Conservation (phyloP, 2,113 vertebrate genomes). For the Platichthys stellatus region DNA sequence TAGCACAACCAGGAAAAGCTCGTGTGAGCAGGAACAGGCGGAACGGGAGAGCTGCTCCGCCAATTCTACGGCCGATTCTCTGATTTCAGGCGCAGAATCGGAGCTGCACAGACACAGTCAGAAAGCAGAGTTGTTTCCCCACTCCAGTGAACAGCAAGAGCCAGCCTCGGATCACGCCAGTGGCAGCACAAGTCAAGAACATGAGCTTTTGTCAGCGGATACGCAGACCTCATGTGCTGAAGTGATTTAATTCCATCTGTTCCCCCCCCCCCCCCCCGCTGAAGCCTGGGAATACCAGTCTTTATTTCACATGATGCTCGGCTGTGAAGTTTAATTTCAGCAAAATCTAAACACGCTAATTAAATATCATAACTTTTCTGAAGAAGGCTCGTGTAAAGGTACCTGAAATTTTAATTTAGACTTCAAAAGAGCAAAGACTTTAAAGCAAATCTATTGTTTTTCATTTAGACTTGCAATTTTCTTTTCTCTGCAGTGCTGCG, state of each 20-base stretch:
- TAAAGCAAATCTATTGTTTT: constrained; percentile 90
- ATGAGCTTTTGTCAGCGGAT: constrained; percentile 67
- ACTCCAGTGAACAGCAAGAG: constrained; percentile 47
- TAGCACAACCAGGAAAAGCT: constrained; percentile 65
- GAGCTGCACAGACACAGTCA: constrained; percentile 38
- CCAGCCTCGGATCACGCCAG: constrained; percentile 51
- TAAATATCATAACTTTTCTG: constrained; percentile 86
- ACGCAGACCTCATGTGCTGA: constrained; percentile 54
- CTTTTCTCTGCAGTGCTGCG: constrained; percentile 73
- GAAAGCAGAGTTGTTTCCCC: constrained; percentile 57
- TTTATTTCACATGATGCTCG: constrained; percentile 73
- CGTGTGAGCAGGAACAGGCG: constrained; percentile 58
- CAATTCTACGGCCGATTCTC: constrained; percentile 51
- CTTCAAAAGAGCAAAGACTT: constrained; percentile 86
- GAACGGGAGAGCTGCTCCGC: constrained; percentile 50
- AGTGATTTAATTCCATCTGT: constrained; percentile 67
- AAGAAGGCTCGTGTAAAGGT: constrained; percentile 82
- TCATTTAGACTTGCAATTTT: constrained; percentile 87
- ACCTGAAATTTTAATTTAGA: constrained; percentile 89
- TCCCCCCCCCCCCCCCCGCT: constrained; percentile 31
- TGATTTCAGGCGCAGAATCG: constrained; percentile 46
- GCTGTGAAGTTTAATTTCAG: constrained; percentile 82
- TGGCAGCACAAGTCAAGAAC: constrained; percentile 63
- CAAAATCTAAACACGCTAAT: constrained; percentile 85
- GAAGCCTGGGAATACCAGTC: constrained; percentile 63